Conservation (phyloP, 2,797 vertebrate genomes). For the Sebastes oblongus region DNA sequence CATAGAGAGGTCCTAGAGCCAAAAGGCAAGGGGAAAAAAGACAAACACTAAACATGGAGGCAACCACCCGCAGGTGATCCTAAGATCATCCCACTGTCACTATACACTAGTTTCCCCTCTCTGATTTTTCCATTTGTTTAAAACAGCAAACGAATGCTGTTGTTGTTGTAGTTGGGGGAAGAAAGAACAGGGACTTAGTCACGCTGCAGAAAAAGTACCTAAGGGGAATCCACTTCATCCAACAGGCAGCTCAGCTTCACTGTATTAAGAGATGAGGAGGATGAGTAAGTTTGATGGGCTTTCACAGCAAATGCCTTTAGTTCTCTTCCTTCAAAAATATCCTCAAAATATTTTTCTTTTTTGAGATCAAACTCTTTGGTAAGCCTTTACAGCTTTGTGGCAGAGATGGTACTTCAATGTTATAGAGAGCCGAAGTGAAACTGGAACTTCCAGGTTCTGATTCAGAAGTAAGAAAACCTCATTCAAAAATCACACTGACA, state of each 20-base stretch:
- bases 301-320: constrained; percentile 48
- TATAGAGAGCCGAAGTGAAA: background rate
- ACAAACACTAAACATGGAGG: constrained; percentile 25
- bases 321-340: constrained; percentile 39
- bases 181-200: constrained; percentile 60
- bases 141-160: constrained; percentile 48
- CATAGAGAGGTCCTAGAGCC: constrained; percentile 40
- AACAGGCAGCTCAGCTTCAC: constrained; percentile 47
- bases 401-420: background rate
- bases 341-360: constrained; percentile 9
- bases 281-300: constrained; percentile 56
- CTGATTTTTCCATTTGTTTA: constrained; percentile 22
- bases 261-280: constrained; percentile 64
- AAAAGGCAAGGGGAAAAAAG: constrained; percentile 13
- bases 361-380: background rate
- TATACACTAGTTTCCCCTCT: constrained; percentile 18
- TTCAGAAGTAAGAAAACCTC: background rate
- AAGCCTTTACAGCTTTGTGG: background rate
- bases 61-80: constrained; percentile 48
- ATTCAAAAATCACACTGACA: background rate
- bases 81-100: constrained; percentile 45
- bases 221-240: constrained; percentile 55
- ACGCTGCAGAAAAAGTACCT: constrained; percentile 57
- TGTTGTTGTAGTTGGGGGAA: constrained; percentile 44
- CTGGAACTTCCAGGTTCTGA: background rate